A percentile compares a stretch with the other conserved stretches of the same genome.
Evolutionary conservation across 2,113 vertebrate genomes (phyloP).

Genomic region (Gopherus evgoodei): DNA sequence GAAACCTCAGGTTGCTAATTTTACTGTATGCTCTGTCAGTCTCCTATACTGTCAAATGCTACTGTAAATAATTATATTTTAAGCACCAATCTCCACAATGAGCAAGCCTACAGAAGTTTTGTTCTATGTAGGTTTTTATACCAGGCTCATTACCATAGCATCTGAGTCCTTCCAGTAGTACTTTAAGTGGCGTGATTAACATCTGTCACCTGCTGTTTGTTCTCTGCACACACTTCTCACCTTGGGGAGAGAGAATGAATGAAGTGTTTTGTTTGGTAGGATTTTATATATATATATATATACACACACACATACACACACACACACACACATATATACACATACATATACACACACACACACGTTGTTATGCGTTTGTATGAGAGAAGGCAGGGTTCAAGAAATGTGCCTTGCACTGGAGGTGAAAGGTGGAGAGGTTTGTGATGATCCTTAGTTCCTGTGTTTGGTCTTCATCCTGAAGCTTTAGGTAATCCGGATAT

Average conservation of each 20-base stretch:
- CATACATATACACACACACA: too few species aligned
- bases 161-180: neutral
- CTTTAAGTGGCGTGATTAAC: rapidly evolving
- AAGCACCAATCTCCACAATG: neutral
- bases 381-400: neutral
- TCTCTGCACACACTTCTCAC: too few species aligned
- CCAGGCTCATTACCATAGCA: neutral
- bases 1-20: neutral
- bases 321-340: too few species aligned
- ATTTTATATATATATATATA: neutral
- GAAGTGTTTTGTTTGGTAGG: rapidly evolving
- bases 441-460: neutral
- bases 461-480: neutral
- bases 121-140: rapidly evolving
- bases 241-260: too few species aligned
- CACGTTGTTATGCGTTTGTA: neutral
- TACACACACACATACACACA: too few species aligned
- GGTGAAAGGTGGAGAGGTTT: neutral
- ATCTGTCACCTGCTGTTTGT: neutral
- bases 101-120: rapidly evolving
- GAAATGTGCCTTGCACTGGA: neutral
- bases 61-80: neutral
- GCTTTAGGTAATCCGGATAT: neutral
- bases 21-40: neutral
- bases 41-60: neutral